Percentiles rank a stretch among this genome's conserved stretches.
phyloP scores from a whole-genome alignment of 2,113 vertebrate genomes.

The Mugil cephalus region DNA sequence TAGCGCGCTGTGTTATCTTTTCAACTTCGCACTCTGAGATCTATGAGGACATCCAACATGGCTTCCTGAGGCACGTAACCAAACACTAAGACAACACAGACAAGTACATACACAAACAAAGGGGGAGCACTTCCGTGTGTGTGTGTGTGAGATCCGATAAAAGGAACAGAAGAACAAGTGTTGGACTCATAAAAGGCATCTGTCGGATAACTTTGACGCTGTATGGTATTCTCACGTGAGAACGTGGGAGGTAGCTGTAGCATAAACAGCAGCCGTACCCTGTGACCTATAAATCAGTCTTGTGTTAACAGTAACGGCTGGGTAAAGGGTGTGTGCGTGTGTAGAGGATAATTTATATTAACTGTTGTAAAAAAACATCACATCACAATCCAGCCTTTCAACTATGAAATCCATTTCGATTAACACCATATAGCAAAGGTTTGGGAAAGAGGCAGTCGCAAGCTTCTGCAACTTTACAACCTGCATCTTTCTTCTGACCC shows the following conservation, averaged over 20 bases:
- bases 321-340: slow-evolving; percentile 44
- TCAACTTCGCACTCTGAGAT: slow-evolving; percentile 4
- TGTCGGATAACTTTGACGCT: slow-evolving; percentile 58
- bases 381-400: slow-evolving; percentile 10
- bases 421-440: background rate
- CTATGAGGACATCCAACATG: slow-evolving; percentile 24
- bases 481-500: background rate
- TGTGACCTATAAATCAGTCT: slow-evolving; percentile 67
- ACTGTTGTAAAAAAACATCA: slow-evolving; percentile 3
- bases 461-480: background rate
- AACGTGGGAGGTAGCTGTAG: slow-evolving; percentile 20
- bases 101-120: slow-evolving; percentile 53
- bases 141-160: slow-evolving; percentile 54
- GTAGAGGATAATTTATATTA: slow-evolving; percentile 54
- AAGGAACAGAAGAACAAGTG: slow-evolving; percentile 47
- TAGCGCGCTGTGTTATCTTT: slow-evolving; percentile 26
- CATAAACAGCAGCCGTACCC: slow-evolving; percentile 43
- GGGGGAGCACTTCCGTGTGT: slow-evolving; percentile 55
- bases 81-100: slow-evolving; percentile 53
- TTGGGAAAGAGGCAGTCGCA: background rate
- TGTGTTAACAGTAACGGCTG: slow-evolving; percentile 53
- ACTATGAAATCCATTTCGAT: slow-evolving; percentile 32
- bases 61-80: slow-evolving; percentile 33
- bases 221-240: slow-evolving; percentile 59
- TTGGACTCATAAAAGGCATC: slow-evolving; percentile 53